Base-by-base conservation (phyloP, 2,888 invertebrate genomes). In the Escarpia spicata region DNA sequence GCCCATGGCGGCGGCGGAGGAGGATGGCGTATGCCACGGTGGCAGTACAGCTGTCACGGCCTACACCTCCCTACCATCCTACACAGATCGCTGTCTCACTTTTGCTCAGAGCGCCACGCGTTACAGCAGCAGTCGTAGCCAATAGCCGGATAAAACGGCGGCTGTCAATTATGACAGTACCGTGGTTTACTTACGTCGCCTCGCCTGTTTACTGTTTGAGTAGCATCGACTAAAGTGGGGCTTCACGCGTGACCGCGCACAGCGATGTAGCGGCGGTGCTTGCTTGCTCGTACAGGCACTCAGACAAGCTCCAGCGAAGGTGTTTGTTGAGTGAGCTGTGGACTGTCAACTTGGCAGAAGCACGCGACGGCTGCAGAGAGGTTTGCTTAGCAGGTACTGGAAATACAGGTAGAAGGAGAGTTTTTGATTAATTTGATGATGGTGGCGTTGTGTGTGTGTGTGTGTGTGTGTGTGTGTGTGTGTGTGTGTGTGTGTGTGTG, bases 41-140 rank as follows among this genome's bases (percentile, higher is more conserved):
- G 60, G 60, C 91, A 92, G 58, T 4, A 58, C 60, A n/a, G 92
- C 92, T 31, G 91, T 91, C 92, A 91, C 91, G 45, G 90, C 52
- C 43, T 12, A 8, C 0, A 3, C n/a, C 4, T 43, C 37, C 15
- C 90, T 0, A 60, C 60, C n/a, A 89, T 43, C 9, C 44, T 45
- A 52, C 6, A n/a, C n/a, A 1, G 26, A 26, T 75, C 26, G 6
- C 19, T 26, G 75, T 26, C 6, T 75, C 75, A 26, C 26, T 15
- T 4, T 6, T 26, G 75, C 75, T 75, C n/a, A 75, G 26, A 75
- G 75, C 26, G 19, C 19, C 12, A 3, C 52, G 12, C 52, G 52
- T 52, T 19, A 26, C 26, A 75, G n/a, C 75, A 15, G 75, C 26
- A 1, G 1, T 26, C 75, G n/a, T 26, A 26, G 26, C 75, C 19